A percentile compares a stretch with the other conserved stretches of the same genome.
phyloP scores from a whole-genome alignment of 2,888 invertebrate genomes.

The Ophonus ardosiacus region DNA sequence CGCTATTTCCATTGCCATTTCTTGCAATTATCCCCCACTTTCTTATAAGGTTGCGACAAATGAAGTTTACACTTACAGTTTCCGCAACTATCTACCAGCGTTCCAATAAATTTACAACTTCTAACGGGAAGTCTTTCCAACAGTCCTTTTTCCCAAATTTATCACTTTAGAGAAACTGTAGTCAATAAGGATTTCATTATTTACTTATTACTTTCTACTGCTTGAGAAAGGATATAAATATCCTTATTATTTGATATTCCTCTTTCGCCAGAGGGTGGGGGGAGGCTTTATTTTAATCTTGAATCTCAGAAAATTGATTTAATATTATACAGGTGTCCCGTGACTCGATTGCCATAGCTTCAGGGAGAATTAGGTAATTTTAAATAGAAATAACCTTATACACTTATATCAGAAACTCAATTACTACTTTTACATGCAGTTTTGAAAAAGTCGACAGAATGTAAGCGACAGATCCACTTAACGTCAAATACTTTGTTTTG shows the following conservation, averaged over 20 bases:
- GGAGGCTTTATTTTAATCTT: neutral
- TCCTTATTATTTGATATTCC: neutral
- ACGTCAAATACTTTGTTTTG: no score
- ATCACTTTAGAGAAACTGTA: neutral
- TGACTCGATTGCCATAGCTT: no score
- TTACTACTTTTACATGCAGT: no score
- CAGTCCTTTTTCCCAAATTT: neutral
- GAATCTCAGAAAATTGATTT: neutral
- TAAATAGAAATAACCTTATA: no score
- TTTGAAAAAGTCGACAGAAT: no score
- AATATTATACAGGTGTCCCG: no score
- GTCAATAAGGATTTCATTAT: neutral
- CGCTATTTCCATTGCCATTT: conserved; percentile 33
- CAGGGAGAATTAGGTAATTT: no score
- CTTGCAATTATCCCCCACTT: conserved; percentile 15
- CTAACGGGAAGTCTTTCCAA: neutral
- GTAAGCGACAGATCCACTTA: no score
- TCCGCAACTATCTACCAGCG: neutral
- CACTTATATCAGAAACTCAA: no score
- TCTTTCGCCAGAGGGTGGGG: neutral
- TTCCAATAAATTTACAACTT: neutral
- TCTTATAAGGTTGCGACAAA: conserved; percentile 25
- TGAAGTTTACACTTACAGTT: conserved; percentile 9
- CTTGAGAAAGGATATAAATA: neutral
- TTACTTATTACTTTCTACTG: neutral